Base-by-base conservation (phyloP, 92 coral and sea anemone species). In the Zoanthus sociatus region DNA sequence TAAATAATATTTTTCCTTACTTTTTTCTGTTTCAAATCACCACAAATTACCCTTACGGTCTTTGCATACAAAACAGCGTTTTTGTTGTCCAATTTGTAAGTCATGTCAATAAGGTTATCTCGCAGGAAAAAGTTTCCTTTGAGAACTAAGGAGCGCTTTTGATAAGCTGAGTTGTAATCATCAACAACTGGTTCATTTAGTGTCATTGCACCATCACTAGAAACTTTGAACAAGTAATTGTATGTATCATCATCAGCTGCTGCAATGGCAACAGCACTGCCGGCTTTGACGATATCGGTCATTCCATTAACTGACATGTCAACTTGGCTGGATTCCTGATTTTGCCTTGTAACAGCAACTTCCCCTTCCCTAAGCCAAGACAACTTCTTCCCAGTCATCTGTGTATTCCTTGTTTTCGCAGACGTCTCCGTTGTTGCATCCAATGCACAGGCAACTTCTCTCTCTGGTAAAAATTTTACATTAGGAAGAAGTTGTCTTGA, bases 231-330 rank as follows among this genome's bases (percentile, higher is more conserved):
- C 42, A 82, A 37, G 51, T 82, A 82, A 56, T 82, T 77, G 66
- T 82, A 82, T 32, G 16, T 21, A 20, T 32, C 7, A 33, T 82
- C 77, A 9, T 82, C 86, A 30, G 56, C 75, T 17, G 86, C 86
- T 82, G 86, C 86, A 16, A 60, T 82, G 8, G 86, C 86, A 12
- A 82, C 86, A 82, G 8, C 45, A 44, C 86, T 82, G 11, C 86
- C 76, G 0, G 74, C 75, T 18, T 56, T 50, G 4, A 50, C 55
- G 55, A 50, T 50, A 50, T 50, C 55, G 12, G 55, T 50, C 55
- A 71, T 30, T 7, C 76, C 76, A 71, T 71, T 71, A 9, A 71
- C 76, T 50, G 55, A 50, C 47, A 37, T 37, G 76, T 31, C 76
- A 30, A 12, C 76, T 26, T 71, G 45, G 42, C 45, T 45, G 42